Evolutionary conservation across 1,140 invertebrate genomes (phyloP).

Genomic region (Cyrtorhinus lividipennis): DNA sequence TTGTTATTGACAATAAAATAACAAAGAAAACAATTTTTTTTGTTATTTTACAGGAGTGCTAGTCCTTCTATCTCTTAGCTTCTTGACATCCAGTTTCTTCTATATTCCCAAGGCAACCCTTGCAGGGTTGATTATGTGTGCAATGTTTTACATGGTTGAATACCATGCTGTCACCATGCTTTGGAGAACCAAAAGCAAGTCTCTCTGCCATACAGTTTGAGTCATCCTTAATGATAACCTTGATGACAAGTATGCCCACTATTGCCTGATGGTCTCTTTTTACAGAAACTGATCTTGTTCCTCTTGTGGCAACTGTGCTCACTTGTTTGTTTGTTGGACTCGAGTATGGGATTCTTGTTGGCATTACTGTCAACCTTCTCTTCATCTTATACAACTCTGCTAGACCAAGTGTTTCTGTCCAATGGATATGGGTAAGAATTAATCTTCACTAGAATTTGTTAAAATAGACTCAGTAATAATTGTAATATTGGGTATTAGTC

Average conservation of each 20-base stretch:
- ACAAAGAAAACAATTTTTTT: too few species aligned
- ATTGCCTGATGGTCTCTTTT: too few species aligned
- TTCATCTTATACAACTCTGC: conserved; percentile 51
- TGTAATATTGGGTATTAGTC: neutral
- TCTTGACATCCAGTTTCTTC: conserved; percentile 55
- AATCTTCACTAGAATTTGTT: too few species aligned
- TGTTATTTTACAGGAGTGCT: conserved; percentile 34
- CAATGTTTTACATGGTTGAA: conserved; percentile 69
- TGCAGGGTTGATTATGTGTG: conserved; percentile 59
- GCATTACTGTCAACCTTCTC: conserved; percentile 46
- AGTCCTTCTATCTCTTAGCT: conserved; percentile 50
- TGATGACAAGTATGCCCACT: too few species aligned
- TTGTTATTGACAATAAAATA: neutral
- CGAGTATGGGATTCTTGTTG: conserved; percentile 59
- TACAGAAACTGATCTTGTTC: conserved; percentile 48
- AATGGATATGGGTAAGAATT: conserved; percentile 30
- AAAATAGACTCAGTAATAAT: too few species aligned
- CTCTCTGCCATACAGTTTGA: too few species aligned
- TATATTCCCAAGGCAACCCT: conserved; percentile 65
- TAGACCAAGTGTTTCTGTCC: conserved; percentile 39
- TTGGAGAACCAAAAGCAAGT: conserved; percentile 70
- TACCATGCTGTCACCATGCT: conserved; percentile 55
- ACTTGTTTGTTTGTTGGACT: conserved; percentile 43
- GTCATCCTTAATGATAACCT: too few species aligned
- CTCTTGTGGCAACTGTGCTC: conserved; percentile 44